Evolutionary conservation across 1,140 invertebrate genomes (phyloP), one percentile per base, ranked within the genome.

Genomic region (Rhopalosiphum padi): DNA sequence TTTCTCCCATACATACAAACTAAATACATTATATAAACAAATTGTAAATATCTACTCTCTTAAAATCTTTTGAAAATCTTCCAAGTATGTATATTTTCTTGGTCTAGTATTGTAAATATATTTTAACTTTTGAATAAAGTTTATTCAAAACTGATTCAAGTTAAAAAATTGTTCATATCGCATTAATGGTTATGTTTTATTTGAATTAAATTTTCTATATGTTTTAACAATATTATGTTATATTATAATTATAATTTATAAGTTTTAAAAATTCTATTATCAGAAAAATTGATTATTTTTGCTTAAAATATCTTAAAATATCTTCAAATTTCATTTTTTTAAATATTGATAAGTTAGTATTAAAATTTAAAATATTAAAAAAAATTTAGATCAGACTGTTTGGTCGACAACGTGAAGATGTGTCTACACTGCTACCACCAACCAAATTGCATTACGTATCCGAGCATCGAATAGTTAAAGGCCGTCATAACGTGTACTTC

Each of bases 401-500:
- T 94, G 97, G 97, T 0, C 96, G 97, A 93, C 94, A 97, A 6
- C 95, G 96, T 48, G 97, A 96, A 0, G 97, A 97, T 94, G 97
- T 97, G 4, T 96, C 96, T n/a, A 97, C 97, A 0, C 94, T 97
- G 4, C 96, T 96, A 23, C 95, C 96, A 22, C 96, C 96, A 0
- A 96, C 96, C 93, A 95, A 96, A 93, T 94, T 97, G 94, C 96
- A 96, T 94, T 97, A 97, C 94, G 96, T 97, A 6, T 96, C 97
- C 22, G 97, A 97, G 94, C 96, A 97, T 94, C 95, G 96, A 51
- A 96, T 97, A 22, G 94, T 94, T 85, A 96, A 96, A 77, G 97
- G 97, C 22, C 96, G 97, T 94, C 97, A 98, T 95, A 97, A 96
- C 37, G 95, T 97, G 2, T 96, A 96, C 35, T 98, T 98, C 95